Evolutionary conservation across 2,797 vertebrate species (phyloP).

Genomic region (Setipinna tenuifilis): DNA sequence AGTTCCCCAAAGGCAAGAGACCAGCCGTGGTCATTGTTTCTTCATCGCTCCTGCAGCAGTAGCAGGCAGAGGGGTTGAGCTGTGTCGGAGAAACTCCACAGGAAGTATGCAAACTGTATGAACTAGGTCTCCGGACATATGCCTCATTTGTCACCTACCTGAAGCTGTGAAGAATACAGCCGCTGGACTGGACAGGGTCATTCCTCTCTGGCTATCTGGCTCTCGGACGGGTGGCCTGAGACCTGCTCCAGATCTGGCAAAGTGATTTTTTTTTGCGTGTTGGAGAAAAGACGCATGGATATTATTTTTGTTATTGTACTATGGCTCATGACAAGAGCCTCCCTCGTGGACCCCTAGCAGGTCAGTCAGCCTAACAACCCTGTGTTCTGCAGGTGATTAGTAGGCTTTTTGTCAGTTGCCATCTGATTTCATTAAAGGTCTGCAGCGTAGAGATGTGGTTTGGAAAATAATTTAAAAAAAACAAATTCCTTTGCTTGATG

Average conservation of each 20-base stretch:
- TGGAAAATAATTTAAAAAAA: background rate
- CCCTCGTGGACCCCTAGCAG: background rate
- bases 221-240: background rate
- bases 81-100: background rate
- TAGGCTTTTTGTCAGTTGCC: background rate
- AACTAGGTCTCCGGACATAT: background rate
- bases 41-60: background rate
- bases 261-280: background rate
- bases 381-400: background rate
- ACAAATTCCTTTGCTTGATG: background rate
- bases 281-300: background rate
- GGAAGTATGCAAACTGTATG: background rate
- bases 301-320: slow-evolving; percentile 8
- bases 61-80: background rate
- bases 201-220: background rate
- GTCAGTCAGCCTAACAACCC: background rate
- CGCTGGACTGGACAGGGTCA: background rate
- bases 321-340: background rate
- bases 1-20: background rate
- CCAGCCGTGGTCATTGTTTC: background rate
- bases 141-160: background rate
- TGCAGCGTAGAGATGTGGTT: background rate
- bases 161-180: background rate
- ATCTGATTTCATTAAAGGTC: background rate
- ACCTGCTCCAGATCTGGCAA: background rate